phyloP scores from a whole-genome alignment of 2,797 vertebrate genomes.

The Coranthus polyacanthus region DNA sequence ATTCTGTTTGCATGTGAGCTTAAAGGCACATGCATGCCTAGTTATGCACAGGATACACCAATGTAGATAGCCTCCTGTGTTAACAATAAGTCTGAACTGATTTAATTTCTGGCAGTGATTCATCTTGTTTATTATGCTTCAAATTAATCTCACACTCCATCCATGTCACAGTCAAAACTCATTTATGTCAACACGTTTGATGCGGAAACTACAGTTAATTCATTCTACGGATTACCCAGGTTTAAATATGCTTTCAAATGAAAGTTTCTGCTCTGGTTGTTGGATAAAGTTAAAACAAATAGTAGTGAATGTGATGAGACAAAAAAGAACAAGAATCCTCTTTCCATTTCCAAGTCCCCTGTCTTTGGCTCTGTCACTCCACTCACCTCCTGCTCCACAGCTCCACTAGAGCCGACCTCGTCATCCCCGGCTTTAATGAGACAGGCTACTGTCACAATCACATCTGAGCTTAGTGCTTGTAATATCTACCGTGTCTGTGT shows the following conservation, averaged over 20 bases:
- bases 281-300: constrained; percentile 54
- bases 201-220: constrained; percentile 62
- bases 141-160: constrained; percentile 66
- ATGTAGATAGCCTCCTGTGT: constrained; percentile 15
- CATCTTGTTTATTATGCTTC: constrained; percentile 48
- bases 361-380: constrained; percentile 26
- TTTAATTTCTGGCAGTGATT: constrained; percentile 67
- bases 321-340: constrained; percentile 30
- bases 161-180: constrained; percentile 64
- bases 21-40: background rate
- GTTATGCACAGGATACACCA: background rate
- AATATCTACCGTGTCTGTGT: constrained; percentile 70
- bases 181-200: constrained; percentile 65
- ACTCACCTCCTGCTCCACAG: constrained; percentile 44
- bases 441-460: constrained; percentile 73
- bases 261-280: constrained; percentile 40
- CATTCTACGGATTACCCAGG: constrained; percentile 43
- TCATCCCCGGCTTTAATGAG: constrained; percentile 72
- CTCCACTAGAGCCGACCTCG: constrained; percentile 33
- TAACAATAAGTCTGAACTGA: constrained; percentile 40
- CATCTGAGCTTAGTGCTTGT: constrained; percentile 72
- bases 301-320: constrained; percentile 33
- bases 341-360: constrained; percentile 36
- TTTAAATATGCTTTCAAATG: constrained; percentile 48
- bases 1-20: constrained; percentile 11